Evolutionary conservation across 2,888 invertebrate species (phyloP).

Genomic region (Melipona beecheii): DNA sequence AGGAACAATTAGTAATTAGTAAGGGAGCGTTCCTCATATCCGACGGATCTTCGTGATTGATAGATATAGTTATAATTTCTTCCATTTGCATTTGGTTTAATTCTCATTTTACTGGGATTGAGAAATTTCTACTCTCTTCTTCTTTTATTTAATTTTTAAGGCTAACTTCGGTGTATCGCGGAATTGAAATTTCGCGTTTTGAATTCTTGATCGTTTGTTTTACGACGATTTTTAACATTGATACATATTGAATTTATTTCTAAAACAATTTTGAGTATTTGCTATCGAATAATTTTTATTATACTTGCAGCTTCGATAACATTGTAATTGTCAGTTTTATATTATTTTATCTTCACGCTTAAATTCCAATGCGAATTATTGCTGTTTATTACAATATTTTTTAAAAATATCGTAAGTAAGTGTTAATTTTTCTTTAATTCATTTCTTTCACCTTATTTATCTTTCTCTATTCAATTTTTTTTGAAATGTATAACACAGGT

Average conservation of each 20-base stretch:
- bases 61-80: constrained; percentile 44
- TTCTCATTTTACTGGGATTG: neutral
- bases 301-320: neutral
- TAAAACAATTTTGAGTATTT: neutral
- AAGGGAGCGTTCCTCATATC: constrained; percentile 39
- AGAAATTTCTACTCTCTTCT: neutral
- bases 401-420: neutral
- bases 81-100: neutral
- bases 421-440: neutral
- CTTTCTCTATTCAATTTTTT: neutral
- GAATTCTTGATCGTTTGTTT: neutral
- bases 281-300: neutral
- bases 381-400: neutral
- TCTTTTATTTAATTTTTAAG: neutral
- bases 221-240: neutral
- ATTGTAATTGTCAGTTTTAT: neutral
- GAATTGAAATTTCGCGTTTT: neutral
- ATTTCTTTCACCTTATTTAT: neutral
- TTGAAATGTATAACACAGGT: neutral
- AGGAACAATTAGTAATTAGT: constrained; percentile 49
- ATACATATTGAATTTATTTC: neutral
- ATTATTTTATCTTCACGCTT: neutral
- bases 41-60: constrained; percentile 38
- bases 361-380: neutral
- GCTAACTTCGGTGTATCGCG: neutral